Percentiles rank a stretch among this genome's conserved stretches.
These are phyloP conservation scores for Caenorhabditis tropicalis DNA, from an alignment of 1,140 invertebrate species.

Conservation along the genomic window DNA sequence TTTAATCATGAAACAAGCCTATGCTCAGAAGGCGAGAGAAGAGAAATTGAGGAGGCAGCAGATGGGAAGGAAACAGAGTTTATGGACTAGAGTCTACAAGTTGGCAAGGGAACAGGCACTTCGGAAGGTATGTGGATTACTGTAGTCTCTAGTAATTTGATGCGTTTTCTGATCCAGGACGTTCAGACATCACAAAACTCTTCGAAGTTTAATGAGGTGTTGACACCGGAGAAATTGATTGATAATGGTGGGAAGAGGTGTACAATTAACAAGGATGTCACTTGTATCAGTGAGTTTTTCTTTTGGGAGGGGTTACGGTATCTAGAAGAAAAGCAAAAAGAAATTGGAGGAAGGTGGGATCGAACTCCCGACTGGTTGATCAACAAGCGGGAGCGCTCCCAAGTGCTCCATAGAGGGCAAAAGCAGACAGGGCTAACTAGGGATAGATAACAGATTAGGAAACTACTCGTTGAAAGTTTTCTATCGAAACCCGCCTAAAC, in stretches of 20 bases:
- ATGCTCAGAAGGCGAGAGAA: slow-evolving; percentile 54
- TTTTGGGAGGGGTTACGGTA: background rate
- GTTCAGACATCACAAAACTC: slow-evolving; percentile 29
- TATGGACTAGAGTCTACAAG: slow-evolving; percentile 46
- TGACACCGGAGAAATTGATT: slow-evolving; percentile 3
- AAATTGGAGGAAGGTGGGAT: background rate
- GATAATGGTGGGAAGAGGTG: slow-evolving; percentile 35
- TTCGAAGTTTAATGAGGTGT: slow-evolving; percentile 3
- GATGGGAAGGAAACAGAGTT: slow-evolving; percentile 43
- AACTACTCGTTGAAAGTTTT: too few species aligned
- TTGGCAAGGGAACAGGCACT: slow-evolving; percentile 42
- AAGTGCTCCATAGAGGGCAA: too few species aligned
- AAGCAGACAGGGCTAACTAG: too few species aligned
- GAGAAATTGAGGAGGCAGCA: slow-evolving; percentile 48
- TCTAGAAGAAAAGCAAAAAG: background rate
- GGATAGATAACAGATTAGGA: too few species aligned
- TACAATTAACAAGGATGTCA: slow-evolving; percentile 48
- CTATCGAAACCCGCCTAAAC: too few species aligned
- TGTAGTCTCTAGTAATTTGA: background rate
- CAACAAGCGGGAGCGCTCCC: too few species aligned
- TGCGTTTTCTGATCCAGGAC: slow-evolving; percentile 5
- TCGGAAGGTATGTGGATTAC: background rate
- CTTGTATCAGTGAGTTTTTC: slow-evolving; percentile 41
- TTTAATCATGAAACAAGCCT: slow-evolving; percentile 66
- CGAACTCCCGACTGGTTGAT: too few species aligned